A percentile compares a stretch with the other conserved stretches of the same genome.
phyloP scores from a whole-genome alignment of 2,888 invertebrate species.

The Sminthurinus aureus region DNA sequence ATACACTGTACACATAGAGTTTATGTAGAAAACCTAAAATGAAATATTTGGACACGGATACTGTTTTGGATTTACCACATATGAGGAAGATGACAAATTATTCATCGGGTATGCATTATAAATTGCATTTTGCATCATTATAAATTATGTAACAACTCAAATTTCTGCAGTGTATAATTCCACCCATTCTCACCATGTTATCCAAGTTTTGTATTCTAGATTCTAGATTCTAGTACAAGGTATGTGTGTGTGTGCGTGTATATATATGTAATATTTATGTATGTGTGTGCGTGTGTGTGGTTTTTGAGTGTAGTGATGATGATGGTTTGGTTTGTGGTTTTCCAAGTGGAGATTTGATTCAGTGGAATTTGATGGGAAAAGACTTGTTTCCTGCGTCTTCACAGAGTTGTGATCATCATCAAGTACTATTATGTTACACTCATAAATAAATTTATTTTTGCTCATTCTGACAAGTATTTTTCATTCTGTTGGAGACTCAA shows the following conservation, averaged over 20 bases:
- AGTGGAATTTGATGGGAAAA: background rate
- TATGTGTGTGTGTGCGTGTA: background rate
- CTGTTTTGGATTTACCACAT: too few species aligned
- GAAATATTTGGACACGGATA: too few species aligned
- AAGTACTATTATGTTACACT: background rate
- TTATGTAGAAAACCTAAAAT: too few species aligned
- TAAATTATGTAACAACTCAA: background rate
- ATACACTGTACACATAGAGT: too few species aligned
- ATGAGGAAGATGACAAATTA: background rate
- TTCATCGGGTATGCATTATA: background rate
- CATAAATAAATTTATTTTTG: background rate
- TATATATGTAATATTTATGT: background rate
- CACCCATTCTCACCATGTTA: too few species aligned
- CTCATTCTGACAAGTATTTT: too few species aligned
- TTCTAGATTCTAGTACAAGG: too few species aligned
- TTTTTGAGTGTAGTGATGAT: background rate
- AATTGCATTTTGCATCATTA: too few species aligned
- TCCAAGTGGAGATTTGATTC: background rate
- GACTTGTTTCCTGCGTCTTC: background rate
- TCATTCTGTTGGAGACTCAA: too few species aligned
- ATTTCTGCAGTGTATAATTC: background rate
- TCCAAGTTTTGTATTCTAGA: too few species aligned
- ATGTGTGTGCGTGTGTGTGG: background rate
- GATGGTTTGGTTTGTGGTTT: background rate
- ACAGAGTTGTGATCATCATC: background rate